Percentiles rank a stretch among this genome's conserved stretches.
Conservation (phyloP, 2,888 invertebrate species). For the Micropterix aruncella region DNA sequence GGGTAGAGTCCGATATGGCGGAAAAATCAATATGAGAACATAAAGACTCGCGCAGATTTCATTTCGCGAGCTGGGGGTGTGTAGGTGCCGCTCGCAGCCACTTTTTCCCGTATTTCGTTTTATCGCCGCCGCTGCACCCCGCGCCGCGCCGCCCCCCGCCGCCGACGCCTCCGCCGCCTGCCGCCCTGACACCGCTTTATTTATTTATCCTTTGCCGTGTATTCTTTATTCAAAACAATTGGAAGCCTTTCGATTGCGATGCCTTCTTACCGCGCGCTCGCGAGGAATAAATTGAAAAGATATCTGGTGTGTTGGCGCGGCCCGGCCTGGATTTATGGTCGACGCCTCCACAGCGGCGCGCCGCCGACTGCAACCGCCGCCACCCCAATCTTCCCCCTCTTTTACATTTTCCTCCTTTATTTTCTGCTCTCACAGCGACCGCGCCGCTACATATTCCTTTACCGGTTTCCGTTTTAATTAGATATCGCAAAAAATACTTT, state of each 20-base stretch:
- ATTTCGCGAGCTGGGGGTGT: background rate
- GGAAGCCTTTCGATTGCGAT: conserved; percentile 1
- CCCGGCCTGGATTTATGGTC: background rate
- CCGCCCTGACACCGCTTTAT: background rate
- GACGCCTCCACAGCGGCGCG: background rate
- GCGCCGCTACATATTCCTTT: no score
- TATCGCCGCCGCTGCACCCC: background rate
- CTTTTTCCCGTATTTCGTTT: background rate
- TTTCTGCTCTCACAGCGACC: no score
- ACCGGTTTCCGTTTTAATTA: no score
- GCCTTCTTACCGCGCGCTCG: conserved; percentile 1
- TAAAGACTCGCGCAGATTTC: background rate
- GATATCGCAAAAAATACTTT: no score
- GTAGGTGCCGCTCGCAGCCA: background rate
- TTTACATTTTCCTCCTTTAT: no score
- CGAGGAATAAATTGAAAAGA: conserved; percentile 1
- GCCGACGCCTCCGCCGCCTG: background rate
- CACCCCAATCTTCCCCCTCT: no score
- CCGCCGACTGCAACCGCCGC: no score
- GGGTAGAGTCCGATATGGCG: no score
- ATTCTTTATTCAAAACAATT: conserved; percentile 3
- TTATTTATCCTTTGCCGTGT: conserved; percentile 1
- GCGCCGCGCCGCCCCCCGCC: background rate
- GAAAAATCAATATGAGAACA: background rate
- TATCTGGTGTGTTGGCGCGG: background rate